Evolutionary conservation across 2,797 vertebrate genomes (phyloP), one percentile per base, ranked within the genome.

Genomic region (Danio aesculapii): DNA sequence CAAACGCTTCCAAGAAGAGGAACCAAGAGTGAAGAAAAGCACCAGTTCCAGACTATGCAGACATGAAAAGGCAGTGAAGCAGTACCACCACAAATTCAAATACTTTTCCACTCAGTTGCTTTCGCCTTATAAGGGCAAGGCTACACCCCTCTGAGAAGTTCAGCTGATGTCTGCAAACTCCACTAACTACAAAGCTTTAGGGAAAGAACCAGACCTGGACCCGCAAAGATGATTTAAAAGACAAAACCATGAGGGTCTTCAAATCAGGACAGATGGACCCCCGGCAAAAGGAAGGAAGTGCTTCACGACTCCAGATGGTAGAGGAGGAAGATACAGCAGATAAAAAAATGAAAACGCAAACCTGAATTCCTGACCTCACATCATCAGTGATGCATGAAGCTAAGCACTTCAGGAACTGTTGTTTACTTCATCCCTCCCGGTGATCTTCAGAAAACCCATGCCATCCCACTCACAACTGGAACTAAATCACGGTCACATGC

Each of bases 11-110:
- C 59, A 55, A 75, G 49, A 86, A 84, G 77, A 79, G 61, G 81
- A 87, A 89, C 88, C 86, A 89, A 91, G 88, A 90, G 85, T 87
- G 90, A 79, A 76, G 61, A 77, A 47, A 77, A 75, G 8, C 68
- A 64, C 61, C 64, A 79, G 74, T 72, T 81, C 16, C 41, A 79
- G 75, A 84, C 59, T 4, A 7, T 13, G 57, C 49, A 64, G 57
- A 68, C 68, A 49, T 69, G 68, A 77, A 63, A 77, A 77, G 87
- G 89, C 87, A 90, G 86, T 91, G 88, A 89, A 92, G 86, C 88
- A 90, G 87, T 92, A 92, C 90, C 89, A 92, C 91, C 90, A 92
- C 90, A 89, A 77, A 94, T 94, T 93, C 90, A 94, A 94, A 94
- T 91, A 88, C 90, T 91, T 94, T 92, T 90, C 89, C 91, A 83